A percentile compares a stretch with the other conserved stretches of the same genome.
phyloP scores from a whole-genome alignment of 2,888 invertebrate species.

The Eremobia ochroleuca region DNA sequence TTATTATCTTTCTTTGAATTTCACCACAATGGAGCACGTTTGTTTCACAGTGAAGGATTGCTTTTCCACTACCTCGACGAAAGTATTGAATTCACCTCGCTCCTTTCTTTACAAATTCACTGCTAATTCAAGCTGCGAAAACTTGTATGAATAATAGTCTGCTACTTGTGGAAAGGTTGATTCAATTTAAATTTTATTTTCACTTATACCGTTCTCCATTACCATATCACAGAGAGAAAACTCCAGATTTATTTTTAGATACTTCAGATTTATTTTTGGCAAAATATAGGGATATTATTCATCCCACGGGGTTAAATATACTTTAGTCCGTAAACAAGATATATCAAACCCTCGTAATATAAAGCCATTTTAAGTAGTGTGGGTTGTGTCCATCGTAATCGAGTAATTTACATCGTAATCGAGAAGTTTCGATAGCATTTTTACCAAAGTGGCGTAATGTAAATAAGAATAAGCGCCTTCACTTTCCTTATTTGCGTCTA shows the following conservation, averaged over 20 bases:
- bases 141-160: constrained; percentile 57
- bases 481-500: constrained; percentile 61
- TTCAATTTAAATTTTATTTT: constrained; percentile 60
- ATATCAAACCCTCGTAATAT: constrained; percentile 22
- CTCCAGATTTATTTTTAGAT: constrained; percentile 36
- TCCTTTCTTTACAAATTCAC: constrained; percentile 40
- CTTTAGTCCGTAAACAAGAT: constrained; percentile 34
- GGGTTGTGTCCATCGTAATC: constrained; percentile 41
- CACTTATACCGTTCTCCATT: constrained; percentile 42
- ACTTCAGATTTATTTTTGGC: constrained; percentile 48
- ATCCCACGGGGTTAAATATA: constrained; percentile 11
- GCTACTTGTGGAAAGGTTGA: constrained; percentile 46
- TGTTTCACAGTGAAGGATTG: constrained; percentile 53
- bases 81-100: constrained; percentile 44
- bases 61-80: constrained; percentile 30
- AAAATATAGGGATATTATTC: constrained; percentile 20
- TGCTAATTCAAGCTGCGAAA: constrained; percentile 48
- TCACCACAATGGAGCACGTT: constrained; percentile 36
- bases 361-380: constrained; percentile 15
- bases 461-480: constrained; percentile 46
- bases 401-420: constrained; percentile 52
- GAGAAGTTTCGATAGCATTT: constrained; percentile 49
- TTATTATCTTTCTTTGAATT: constrained; percentile 63
- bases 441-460: constrained; percentile 51
- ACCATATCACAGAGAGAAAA: constrained; percentile 42